Evolutionary conservation across 2,888 invertebrate species (phyloP).

Genomic region (Blomia tropicalis): DNA sequence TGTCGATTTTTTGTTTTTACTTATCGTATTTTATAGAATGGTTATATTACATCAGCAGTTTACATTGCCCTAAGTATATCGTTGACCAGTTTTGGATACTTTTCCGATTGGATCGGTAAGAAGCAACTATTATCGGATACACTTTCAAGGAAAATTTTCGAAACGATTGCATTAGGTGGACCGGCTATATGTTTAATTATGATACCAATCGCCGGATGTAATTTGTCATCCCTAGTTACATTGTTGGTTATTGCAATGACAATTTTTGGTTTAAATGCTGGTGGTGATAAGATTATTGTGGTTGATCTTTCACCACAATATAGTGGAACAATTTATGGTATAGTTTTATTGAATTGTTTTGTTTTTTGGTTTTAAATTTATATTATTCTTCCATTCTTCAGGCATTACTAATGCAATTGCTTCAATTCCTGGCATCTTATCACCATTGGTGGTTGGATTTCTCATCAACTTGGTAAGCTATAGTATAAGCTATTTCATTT

Average conservation of each 20-base stretch:
- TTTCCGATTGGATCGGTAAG: constrained; percentile 28
- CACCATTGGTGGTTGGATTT: constrained; percentile 29
- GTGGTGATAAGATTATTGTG: constrained; percentile 30
- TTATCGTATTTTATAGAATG: constrained; percentile 26
- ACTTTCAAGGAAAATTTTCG: constrained; percentile 29
- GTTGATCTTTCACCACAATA: constrained; percentile 31
- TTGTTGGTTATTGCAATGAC: constrained; percentile 29
- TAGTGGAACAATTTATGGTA: constrained; percentile 29
- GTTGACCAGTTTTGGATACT: constrained; percentile 29
- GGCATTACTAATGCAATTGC: constrained; percentile 27
- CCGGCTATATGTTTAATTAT: constrained; percentile 28
- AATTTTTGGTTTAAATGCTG: constrained; percentile 43
- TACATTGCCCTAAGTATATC: constrained; percentile 29
- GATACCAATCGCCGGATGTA: constrained; percentile 28
- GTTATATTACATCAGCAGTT: constrained; percentile 30
- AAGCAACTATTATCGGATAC: constrained; percentile 26
- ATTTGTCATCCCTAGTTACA: constrained; percentile 25
- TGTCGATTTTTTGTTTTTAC: not conserved
- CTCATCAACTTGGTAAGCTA: constrained; percentile 4
- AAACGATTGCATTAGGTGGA: constrained; percentile 29
- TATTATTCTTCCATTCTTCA: not conserved
- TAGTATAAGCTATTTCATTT: not conserved
- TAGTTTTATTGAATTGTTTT: not conserved
- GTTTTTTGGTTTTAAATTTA: not conserved
- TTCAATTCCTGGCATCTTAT: constrained; percentile 29